Evolutionary conservation across 2,797 vertebrate genomes (phyloP), one percentile per base, ranked within the genome.

Genomic region (Rhabdophis nuchalis): DNA sequence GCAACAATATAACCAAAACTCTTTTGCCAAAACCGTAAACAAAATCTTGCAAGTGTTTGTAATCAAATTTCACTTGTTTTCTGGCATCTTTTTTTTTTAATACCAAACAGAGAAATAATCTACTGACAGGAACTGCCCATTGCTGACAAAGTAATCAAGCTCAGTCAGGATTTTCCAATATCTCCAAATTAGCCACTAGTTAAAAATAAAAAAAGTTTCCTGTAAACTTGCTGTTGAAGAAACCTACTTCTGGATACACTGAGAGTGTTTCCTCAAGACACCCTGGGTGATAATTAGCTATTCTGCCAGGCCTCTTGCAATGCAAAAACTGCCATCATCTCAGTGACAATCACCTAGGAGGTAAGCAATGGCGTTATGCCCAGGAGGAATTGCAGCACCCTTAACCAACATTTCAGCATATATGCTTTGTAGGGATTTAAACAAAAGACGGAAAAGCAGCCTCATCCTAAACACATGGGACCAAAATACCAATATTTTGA

Each of bases 391-490:
- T 12, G 54, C 3, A 29, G 11, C 32, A 91, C 32, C 36, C 18
- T 27, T 12, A 52, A 4, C 68, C 29, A 85, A 91, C 61, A 46
- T 1, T 88, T 68, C 29, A 64, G 89, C 61, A 60, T 1, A 87
- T 68, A 0, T 0, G 27, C 53, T 56, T 90, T 53, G 13, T 1
- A 14, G 12, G 52, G 13, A 14, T 56, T 82, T 82, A 46, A 82
- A 82, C 9, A 25, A 25, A 82, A 82, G 36, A 82, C 29, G 46
- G 46, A 52, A 13, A 50, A 46, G 12, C 11, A 36, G 27, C 1
- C 12, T 85, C 50, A 46, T 64, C 60, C 46, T 32, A 57, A 61
- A 86, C 82, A 54, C 10, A 3, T 85, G 16, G 86, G 14, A 27
- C 12, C 6, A 53, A 77, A 57, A 60, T 23, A 61, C 52, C 50